These are phyloP conservation scores for Drosophila paramelanica DNA, from an alignment of 2,888 invertebrate species.

Conservation along the genomic window DNA sequence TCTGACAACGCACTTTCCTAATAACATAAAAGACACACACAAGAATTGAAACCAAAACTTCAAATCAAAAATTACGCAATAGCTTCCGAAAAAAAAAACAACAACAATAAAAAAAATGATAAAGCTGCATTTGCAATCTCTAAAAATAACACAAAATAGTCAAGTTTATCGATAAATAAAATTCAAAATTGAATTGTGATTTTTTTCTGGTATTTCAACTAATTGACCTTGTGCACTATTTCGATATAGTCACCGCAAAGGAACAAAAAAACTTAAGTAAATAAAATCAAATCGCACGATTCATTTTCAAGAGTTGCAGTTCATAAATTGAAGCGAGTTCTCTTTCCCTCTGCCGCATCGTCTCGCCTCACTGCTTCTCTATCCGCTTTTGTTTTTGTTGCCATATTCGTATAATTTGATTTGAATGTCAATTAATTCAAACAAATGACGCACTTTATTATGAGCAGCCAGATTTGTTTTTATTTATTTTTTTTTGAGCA, in stretches of 20 bases:
- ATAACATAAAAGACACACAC: constrained; percentile 23
- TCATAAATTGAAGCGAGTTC: constrained; percentile 24
- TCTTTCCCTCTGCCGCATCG: not conserved
- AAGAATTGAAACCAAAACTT: constrained; percentile 5
- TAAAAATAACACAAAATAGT: constrained; percentile 9
- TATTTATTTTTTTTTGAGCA: not conserved
- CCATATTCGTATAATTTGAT: constrained; percentile 44
- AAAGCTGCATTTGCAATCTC: constrained; percentile 35
- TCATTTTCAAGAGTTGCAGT: constrained; percentile 56
- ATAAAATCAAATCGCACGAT: constrained; percentile 55
- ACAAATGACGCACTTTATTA: constrained; percentile 58
- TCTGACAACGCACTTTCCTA: constrained; percentile 44
- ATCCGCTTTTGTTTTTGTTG: constrained; percentile 20
- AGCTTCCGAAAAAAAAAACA: constrained; percentile 9
- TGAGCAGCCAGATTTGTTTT: constrained; percentile 26
- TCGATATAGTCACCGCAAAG: constrained; percentile 42
- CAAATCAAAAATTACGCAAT: constrained; percentile 58
- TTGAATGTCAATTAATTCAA: constrained; percentile 59
- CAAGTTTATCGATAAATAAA: constrained; percentile 21
- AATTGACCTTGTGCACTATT: constrained; percentile 79
- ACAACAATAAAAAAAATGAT: not conserved
- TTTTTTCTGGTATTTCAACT: constrained; percentile 72
- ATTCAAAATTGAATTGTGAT: constrained; percentile 55
- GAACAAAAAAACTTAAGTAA: not conserved
- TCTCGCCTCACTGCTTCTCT: constrained; percentile 2